Evolutionary conservation across 2,888 invertebrate species (phyloP).

Genomic region (Patella ulyssiponensis): DNA sequence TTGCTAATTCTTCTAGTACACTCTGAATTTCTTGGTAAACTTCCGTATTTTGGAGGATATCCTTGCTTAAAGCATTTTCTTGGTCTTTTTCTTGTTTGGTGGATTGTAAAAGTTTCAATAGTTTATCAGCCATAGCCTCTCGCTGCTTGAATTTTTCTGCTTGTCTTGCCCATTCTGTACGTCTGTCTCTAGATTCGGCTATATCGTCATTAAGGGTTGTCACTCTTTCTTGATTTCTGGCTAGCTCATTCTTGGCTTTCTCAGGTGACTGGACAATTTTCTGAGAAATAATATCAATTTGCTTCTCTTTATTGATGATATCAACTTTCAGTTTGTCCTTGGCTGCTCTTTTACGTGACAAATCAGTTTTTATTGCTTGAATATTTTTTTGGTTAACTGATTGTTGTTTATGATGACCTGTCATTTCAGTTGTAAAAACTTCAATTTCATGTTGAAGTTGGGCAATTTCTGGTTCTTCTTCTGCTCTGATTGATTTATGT

Average conservation of each 20-base stretch:
- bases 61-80: slow-evolving; percentile 47
- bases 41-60: slow-evolving; percentile 45
- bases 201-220: slow-evolving; percentile 38
- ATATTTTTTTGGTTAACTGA: slow-evolving; percentile 38
- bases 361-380: slow-evolving; percentile 39
- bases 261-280: slow-evolving; percentile 66
- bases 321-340: slow-evolving; percentile 55
- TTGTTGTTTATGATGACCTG: slow-evolving; percentile 45
- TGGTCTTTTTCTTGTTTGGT: slow-evolving; percentile 47
- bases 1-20: slow-evolving; percentile 35
- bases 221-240: slow-evolving; percentile 49
- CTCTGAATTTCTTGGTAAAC: slow-evolving; percentile 44
- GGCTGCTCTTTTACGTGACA: slow-evolving; percentile 48
- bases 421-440: slow-evolving; percentile 35
- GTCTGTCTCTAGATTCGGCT: slow-evolving; percentile 43
- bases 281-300: slow-evolving; percentile 52
- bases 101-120: slow-evolving; percentile 45
- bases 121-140: slow-evolving; percentile 44
- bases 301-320: slow-evolving; percentile 47
- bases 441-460: slow-evolving; percentile 54
- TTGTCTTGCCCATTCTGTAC: slow-evolving; percentile 42
- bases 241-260: slow-evolving; percentile 55
- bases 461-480: slow-evolving; percentile 51
- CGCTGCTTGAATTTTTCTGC: slow-evolving; percentile 37
- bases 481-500: slow-evolving; percentile 45